Evolutionary conservation across 2,797 vertebrate species (phyloP), one percentile per base, ranked within the genome.

Genomic region (Phyllotis vaccarum): DNA sequence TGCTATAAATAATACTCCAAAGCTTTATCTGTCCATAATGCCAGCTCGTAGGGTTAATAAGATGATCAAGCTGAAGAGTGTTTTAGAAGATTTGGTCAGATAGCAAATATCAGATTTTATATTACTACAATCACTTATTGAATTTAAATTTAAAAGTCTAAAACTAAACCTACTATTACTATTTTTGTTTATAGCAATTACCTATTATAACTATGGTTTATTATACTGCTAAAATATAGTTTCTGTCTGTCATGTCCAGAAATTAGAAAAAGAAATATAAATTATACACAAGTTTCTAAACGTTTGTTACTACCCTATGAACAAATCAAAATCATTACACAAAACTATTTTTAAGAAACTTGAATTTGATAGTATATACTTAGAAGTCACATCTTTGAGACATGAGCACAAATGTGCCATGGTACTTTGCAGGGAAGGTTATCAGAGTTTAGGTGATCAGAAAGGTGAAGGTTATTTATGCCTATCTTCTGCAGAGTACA

Each of bases 171-270:
- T 80, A 46, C 14, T 85, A 79, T 86, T 40, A 58, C 37, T 86
- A 11, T 37, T 96, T 89, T 93, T 89, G 68, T 76, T 93, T 85
- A 60, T 40, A 76, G 8, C 19, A 76, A 40, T 94, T 62, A 43
- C 1, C 76, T 80, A 37, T 68, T 46, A 19, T 17, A 52, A n/a
- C 5, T 66, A 43, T 72, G 46, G 40, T 58, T 86, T 89, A 86
- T 86, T 92, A 85, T 74, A 3, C 16, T 79, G 6, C 58, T 75
- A 74, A 93, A 62, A 17, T 86, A 66, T 16, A 74, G 2, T 81
- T 80, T 81, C 40, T 72, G 0, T 85, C 40, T 80, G n/a, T 16
- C 64, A 46, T 46, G 4, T 82, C 6, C 6, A 43, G 49, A 89
- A 95, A 90, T 96, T 22, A 75, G 22, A 74, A 68, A 74, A 56